phyloP scores from a whole-genome alignment of 2,888 invertebrate species.

The Aricia artaxerxes region DNA sequence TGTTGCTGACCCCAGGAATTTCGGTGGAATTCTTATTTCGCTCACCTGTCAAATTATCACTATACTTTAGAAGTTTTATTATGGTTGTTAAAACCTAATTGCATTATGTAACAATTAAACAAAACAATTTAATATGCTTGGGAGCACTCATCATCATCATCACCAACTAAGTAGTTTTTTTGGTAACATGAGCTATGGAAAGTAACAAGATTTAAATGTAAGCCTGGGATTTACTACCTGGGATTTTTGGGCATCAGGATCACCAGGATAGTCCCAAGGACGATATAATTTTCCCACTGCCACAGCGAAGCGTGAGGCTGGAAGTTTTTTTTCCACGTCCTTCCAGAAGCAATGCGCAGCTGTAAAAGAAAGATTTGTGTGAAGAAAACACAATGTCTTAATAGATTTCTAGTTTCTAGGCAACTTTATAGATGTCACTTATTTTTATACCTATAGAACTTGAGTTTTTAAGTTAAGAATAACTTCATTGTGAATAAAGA shows the following conservation, averaged over 20 bases:
- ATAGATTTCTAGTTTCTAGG: neutral
- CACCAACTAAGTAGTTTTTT: neutral
- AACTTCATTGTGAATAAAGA: too few relatives aligned
- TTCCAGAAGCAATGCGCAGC: conserved; percentile 65
- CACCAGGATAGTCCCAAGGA: conserved; percentile 49
- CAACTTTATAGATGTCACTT: too few relatives aligned
- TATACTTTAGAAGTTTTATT: conserved; percentile 41
- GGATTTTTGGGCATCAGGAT: conserved; percentile 52
- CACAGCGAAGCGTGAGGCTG: conserved; percentile 50
- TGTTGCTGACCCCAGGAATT: conserved; percentile 23
- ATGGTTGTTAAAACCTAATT: too few relatives aligned
- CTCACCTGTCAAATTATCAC: conserved; percentile 20
- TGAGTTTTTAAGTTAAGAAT: too few relatives aligned
- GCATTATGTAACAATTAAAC: too few relatives aligned
- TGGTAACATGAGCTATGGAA: too few relatives aligned
- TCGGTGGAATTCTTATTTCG: conserved; percentile 26
- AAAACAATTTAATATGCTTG: neutral
- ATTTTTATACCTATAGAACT: too few relatives aligned
- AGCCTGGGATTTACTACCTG: conserved; percentile 49
- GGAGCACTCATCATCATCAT: neutral
- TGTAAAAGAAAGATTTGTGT: conserved; percentile 38
- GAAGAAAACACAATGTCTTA: neutral
- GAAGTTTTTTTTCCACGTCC: conserved; percentile 44
- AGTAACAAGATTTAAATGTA: neutral
- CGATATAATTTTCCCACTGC: conserved; percentile 61